phyloP scores from a whole-genome alignment of 2,113 vertebrate genomes.

The Eupsittula cactorum region DNA sequence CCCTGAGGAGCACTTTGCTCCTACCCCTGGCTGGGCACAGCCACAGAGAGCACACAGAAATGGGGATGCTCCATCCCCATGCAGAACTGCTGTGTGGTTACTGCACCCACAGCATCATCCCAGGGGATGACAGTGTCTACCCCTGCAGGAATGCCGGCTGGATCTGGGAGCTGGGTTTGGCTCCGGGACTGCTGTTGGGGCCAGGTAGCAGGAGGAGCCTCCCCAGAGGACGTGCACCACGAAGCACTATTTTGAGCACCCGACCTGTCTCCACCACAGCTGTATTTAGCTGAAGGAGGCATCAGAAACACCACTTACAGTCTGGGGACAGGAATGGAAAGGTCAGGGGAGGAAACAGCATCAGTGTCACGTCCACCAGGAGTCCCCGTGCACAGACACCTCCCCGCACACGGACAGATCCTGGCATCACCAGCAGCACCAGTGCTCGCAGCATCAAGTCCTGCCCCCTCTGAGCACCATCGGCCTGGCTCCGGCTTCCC shows the following conservation, averaged over 20 bases:
- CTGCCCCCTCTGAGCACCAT: neutral
- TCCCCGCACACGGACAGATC: neutral
- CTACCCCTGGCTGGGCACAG: neutral
- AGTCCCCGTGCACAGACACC: neutral
- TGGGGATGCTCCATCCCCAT: neutral
- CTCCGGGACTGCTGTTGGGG: neutral
- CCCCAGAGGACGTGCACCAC: neutral
- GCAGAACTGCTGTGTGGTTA: neutral
- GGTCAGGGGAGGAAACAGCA: neutral
- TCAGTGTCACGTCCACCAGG: neutral
- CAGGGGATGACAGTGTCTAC: neutral
- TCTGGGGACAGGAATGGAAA: neutral
- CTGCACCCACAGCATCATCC: neutral
- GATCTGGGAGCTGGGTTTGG: neutral
- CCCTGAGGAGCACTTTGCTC: neutral
- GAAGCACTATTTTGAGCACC: neutral
- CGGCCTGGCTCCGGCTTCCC: accelerated
- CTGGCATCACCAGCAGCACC: neutral
- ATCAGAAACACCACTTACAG: neutral
- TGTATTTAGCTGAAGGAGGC: neutral
- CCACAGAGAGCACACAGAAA: neutral
- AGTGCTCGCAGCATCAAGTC: accelerated
- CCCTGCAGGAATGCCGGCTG: neutral
- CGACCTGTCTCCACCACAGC: neutral
- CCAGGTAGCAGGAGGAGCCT: neutral